These are phyloP conservation scores for Cathartes aura DNA, from an alignment of 2,113 vertebrate genomes.

Conservation along the genomic window DNA sequence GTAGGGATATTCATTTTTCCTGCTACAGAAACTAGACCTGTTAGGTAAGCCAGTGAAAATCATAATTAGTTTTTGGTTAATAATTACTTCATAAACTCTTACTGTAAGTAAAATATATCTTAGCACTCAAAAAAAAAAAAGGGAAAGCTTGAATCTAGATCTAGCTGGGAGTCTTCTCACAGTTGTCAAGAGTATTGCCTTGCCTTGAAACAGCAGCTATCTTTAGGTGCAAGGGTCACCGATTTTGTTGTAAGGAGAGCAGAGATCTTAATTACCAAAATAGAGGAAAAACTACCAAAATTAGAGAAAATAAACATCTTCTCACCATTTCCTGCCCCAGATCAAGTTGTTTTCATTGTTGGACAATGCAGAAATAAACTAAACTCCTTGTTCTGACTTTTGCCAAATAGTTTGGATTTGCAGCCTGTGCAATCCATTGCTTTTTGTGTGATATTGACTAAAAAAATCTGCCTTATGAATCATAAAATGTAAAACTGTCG, in stretches of 20 bases:
- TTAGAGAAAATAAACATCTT: background rate
- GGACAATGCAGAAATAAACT: background rate
- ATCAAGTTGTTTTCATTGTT: background rate
- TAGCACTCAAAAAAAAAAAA: background rate
- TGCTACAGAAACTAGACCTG: background rate
- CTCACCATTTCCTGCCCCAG: background rate
- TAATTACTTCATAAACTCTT: background rate
- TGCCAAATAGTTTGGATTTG: background rate
- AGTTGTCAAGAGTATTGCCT: background rate
- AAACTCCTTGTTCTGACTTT: background rate
- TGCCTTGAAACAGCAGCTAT: background rate
- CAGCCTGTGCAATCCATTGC: background rate
- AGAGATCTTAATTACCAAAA: background rate
- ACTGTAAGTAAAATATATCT: background rate
- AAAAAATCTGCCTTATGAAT: background rate
- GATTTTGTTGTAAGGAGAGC: background rate
- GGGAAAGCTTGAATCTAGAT: background rate
- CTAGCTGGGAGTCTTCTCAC: background rate
- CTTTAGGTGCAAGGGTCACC: background rate
- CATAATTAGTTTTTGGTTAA: background rate
- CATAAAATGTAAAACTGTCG: background rate
- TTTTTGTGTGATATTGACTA: background rate
- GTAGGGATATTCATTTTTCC: background rate
- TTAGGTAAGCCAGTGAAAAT: background rate
- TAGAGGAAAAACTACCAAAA: background rate